These are phyloP conservation scores for Acanthiza pusilla DNA, from an alignment of 2,797 vertebrate species.

Conservation along the genomic window DNA sequence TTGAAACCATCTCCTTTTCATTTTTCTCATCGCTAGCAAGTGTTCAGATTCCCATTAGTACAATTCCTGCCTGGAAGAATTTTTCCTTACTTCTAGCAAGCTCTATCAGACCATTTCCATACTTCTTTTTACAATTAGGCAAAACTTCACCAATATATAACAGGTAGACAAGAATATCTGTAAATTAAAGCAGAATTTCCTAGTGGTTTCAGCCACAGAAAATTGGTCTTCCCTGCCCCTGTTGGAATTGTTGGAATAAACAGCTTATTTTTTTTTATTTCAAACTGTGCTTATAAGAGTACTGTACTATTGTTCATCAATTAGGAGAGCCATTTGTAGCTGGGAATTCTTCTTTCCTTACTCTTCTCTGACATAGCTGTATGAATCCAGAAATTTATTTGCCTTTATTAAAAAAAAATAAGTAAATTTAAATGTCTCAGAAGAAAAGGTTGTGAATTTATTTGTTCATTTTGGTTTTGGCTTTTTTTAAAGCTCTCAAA, in stretches of 20 bases:
- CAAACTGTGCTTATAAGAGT: not conserved
- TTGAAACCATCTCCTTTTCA: not conserved
- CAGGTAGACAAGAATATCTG: not conserved
- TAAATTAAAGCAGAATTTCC: not conserved
- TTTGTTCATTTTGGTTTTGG: not conserved
- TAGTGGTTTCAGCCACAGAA: not conserved
- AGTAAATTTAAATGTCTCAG: not conserved
- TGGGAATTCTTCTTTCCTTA: not conserved
- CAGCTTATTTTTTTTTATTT: not conserved
- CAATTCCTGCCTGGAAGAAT: not conserved
- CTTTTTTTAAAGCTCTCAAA: not conserved
- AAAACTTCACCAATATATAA: not conserved
- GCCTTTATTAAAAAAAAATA: not conserved
- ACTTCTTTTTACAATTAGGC: not conserved
- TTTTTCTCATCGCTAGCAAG: not conserved
- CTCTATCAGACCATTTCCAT: not conserved
- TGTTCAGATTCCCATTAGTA: not conserved
- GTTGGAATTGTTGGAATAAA: not conserved
- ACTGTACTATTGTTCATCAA: not conserved
- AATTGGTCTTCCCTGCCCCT: not conserved
- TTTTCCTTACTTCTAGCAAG: not conserved
- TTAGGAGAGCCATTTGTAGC: not conserved
- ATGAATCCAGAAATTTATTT: not conserved
- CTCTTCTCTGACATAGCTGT: not conserved
- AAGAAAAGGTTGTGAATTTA: not conserved